These are phyloP conservation scores for Drosophila eugracilis DNA, from an alignment of 1,140 invertebrate genomes.

Conservation along the genomic window DNA sequence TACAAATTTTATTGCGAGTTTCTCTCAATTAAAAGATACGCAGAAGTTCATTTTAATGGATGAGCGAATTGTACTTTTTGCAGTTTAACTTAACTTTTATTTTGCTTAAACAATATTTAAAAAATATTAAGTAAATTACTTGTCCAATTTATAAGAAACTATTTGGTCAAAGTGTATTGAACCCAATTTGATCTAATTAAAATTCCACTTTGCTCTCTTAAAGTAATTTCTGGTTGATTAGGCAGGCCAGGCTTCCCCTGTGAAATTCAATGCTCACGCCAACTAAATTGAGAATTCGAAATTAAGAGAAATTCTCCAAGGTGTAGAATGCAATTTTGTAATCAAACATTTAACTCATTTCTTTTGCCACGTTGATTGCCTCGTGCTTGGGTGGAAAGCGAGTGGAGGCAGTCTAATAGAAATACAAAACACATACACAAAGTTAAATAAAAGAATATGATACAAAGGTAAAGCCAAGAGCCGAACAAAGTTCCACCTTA, in stretches of 20 bases:
- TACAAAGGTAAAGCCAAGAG: constrained; percentile 71
- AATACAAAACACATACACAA: constrained; percentile 48
- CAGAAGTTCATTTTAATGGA: not conserved
- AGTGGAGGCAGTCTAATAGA: constrained; percentile 46
- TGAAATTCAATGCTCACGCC: constrained; percentile 2
- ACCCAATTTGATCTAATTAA: constrained; percentile 2
- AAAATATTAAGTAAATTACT: too few relatives aligned
- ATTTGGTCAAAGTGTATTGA: not conserved
- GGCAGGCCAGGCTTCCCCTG: not conserved
- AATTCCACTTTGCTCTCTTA: not conserved
- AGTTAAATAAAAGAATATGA: constrained; percentile 51
- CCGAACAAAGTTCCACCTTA: constrained; percentile 44
- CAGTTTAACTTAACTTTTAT: too few relatives aligned
- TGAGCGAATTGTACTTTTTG: not conserved
- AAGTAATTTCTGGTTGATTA: constrained; percentile 3
- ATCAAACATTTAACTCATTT: constrained; percentile 61
- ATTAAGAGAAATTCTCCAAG: constrained; percentile 37
- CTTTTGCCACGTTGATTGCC: constrained; percentile 53
- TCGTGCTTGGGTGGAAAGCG: constrained; percentile 18
- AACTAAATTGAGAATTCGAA: constrained; percentile 36
- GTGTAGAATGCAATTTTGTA: constrained; percentile 57
- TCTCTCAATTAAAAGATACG: constrained; percentile 9
- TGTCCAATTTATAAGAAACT: too few relatives aligned
- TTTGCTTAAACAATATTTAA: too few relatives aligned
- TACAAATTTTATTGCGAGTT: not conserved